Percentiles rank a stretch among this genome's conserved stretches.
Evolutionary conservation across 2,113 vertebrate species (phyloP).

Genomic region (Zingel zingel): DNA sequence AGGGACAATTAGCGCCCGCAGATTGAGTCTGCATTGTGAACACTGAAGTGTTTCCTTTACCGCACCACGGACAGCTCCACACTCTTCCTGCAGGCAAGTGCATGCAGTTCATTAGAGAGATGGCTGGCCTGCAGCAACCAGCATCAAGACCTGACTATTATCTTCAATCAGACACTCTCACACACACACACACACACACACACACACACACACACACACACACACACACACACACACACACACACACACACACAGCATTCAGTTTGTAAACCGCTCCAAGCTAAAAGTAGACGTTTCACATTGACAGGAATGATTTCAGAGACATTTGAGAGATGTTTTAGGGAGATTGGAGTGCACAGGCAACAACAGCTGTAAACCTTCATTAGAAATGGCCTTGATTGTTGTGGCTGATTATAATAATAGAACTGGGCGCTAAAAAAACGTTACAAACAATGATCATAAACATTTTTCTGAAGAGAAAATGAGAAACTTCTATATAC

Average conservation of each 20-base stretch:
- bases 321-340: constrained; percentile 45
- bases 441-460: background rate
- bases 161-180: constrained; percentile 37
- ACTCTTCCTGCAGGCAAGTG: constrained; percentile 61
- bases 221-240: background rate
- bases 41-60: constrained; percentile 69
- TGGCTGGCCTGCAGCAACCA: constrained; percentile 75
- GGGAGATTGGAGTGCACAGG: background rate
- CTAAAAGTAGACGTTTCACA: constrained; percentile 17
- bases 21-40: constrained; percentile 54
- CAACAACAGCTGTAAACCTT: constrained; percentile 26
- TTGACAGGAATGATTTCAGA: constrained; percentile 17
- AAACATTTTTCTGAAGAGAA: background rate
- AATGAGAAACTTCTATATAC: background rate
- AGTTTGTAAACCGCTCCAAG: background rate
- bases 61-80: constrained; percentile 76
- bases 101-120: constrained; percentile 80
- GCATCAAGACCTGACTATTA: constrained; percentile 44
- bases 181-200: constrained; percentile 14
- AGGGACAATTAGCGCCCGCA: constrained; percentile 77
- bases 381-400: background rate
- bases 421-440: background rate
- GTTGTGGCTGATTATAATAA: background rate
- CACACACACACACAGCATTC: background rate
- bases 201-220: constrained; percentile 34